Evolutionary conservation across 2,113 vertebrate species (phyloP), one percentile per base, ranked within the genome.

Genomic region (Brachionichthys hirsutus): DNA sequence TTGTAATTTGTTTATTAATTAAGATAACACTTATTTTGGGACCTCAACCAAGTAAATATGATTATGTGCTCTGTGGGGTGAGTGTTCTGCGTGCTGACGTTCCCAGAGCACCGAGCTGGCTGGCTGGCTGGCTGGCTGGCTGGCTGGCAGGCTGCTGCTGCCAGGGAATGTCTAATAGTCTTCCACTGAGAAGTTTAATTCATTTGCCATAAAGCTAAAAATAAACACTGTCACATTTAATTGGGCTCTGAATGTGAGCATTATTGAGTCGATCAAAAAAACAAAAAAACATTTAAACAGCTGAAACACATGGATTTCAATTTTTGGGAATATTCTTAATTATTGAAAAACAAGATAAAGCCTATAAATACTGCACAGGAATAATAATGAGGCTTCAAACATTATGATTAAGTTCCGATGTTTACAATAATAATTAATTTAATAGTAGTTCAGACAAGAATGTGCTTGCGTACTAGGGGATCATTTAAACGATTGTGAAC

Each of bases 1-100:
- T 89, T 76, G 80, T 85, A 86, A 91, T 90, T 87, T 90, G 87
- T 91, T 92, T 92, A 91, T 91, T 91, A 90, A 92, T 91, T 91
- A 91, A 90, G 85, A 90, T 88, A 85, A 87, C 85, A 86, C 86
- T 91, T 90, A 89, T 91, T 91, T 92, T 89, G 89, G 90, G 87
- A 91, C 81, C 86, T 86, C 80, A 77, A 89, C 88, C 87, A 91
- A 89, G 87, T 89, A 90, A 91, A 90, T 86, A 82, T 70, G 84
- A 91, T 91, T 88, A 91, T 88, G 82, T 88, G 87, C 86, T 90
- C 84, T 83, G 86, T 72, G 77, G 88, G 84, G 79, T 88, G 84
- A 89, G 81, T 81, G 83, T 79, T 87, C 80, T 78, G 52, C 19
- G 78, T 41, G 67, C 70, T 71, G 81, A 85, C 68, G 73, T 85